Base-by-base conservation (phyloP, 2,888 invertebrate genomes). In the Diarsia rubi region DNA sequence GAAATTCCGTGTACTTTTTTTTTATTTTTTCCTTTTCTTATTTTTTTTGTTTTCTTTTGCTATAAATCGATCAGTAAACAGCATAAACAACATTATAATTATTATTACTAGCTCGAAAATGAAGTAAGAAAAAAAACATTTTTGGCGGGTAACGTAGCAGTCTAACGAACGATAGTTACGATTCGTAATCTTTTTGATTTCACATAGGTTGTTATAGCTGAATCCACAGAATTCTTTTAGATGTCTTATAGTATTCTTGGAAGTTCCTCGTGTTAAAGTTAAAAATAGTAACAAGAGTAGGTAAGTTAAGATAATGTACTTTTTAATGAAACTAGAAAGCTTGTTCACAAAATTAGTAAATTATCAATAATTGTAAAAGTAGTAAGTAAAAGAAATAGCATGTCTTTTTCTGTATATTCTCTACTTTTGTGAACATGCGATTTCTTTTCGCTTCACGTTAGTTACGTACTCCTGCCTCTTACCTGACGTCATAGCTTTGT, bases 401-500 rank as follows among this genome's bases (percentile, higher is more conserved):
- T 79, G 69, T 73, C 69, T 31, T n/a, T 66, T 66, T 59, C 54
- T 49, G 64, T 60, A 69, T 42, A 37, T 79, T 27, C 52, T 54
- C 71, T 72, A 72, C 67, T 82, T 80, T 76, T 82, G 84, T 82
- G 82, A 80, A 80, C 85, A 75, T 37, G 74, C 69, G 6, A 66
- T 83, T 83, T 78, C 76, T 79, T 73, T 87, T 84, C 87, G 86
- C 86, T 81, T 86, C 78, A 83, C 81, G 81, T 87, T 79, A 81
- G 88, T 88, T 74, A 82, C 87, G 88, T 86, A 71, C 73, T 83
- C 89, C 88, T 86, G 86, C 82, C 79, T 79, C 75, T 79, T 81
- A 86, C 73, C 89, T 88, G 88, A 88, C 82, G 91, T 90, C 92
- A 91, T 92, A 92, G 91, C 92, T 88, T 89, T 93, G 93, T 93